phyloP scores from a whole-genome alignment of 1,140 invertebrate species.

The Anthonomus grandis region DNA sequence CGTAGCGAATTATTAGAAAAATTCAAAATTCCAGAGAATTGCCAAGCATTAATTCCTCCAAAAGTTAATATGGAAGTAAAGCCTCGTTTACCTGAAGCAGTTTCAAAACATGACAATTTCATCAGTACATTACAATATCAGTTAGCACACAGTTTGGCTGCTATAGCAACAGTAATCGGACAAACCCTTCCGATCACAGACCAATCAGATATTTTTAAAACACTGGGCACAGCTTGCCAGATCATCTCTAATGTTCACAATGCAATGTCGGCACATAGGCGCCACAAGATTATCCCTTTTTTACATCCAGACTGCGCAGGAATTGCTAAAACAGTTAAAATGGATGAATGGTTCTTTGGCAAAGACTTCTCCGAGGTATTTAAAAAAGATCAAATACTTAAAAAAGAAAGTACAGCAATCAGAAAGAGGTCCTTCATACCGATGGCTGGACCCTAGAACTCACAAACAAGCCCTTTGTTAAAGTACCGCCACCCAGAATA shows the following conservation, averaged over 20 bases:
- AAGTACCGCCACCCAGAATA: not conserved
- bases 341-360: slow-evolving; percentile 6
- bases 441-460: not conserved
- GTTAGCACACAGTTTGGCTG: too few species aligned
- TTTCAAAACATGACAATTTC: too few species aligned
- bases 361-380: slow-evolving; percentile 6
- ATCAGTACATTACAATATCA: too few species aligned
- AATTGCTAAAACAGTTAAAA: slow-evolving; percentile 4
- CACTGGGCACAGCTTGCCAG: slow-evolving; percentile 4
- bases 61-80: too few species aligned
- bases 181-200: too few species aligned
- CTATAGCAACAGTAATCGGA: too few species aligned
- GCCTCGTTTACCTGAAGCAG: too few species aligned
- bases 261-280: not conserved
- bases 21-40: too few species aligned
- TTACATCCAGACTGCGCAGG: slow-evolving; percentile 3
- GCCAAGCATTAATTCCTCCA: too few species aligned
- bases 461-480: not conserved
- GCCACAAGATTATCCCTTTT: slow-evolving; percentile 1
- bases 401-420: not conserved
- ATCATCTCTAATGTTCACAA: slow-evolving; percentile 12
- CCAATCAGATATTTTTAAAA: too few species aligned
- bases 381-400: slow-evolving; percentile 5
- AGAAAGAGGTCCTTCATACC: slow-evolving; percentile 1
- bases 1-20: too few species aligned